A percentile compares a stretch with the other conserved stretches of the same genome.
Conservation (phyloP, 2,797 vertebrate genomes). For the Bovichtus variegatus region DNA sequence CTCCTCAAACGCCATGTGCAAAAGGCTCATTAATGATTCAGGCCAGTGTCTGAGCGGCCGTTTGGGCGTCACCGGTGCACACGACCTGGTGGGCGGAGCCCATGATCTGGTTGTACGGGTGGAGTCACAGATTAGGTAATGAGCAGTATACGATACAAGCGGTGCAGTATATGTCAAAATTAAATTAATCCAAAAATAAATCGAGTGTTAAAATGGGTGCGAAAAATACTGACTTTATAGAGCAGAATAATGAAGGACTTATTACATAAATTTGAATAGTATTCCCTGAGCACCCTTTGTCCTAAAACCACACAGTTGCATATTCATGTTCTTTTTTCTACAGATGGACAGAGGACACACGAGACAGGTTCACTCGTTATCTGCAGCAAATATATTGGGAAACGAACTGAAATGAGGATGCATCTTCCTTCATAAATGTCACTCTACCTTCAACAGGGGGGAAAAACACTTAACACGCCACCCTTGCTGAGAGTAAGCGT, state of each 20-base stretch:
- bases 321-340: constrained; percentile 3
- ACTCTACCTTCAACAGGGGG: no score
- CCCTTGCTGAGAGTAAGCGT: not conserved
- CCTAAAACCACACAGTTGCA: constrained; percentile 6
- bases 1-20: constrained; percentile 74
- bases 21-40: constrained; percentile 84
- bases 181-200: not conserved
- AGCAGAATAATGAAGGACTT: not conserved
- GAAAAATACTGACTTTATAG: not conserved
- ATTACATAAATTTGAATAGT: not conserved
- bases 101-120: not conserved
- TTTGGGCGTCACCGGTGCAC: constrained; percentile 53
- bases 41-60: constrained; percentile 65
- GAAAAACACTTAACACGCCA: not conserved
- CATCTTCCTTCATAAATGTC: not conserved
- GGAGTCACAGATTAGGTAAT: not conserved
- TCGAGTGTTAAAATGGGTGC: not conserved
- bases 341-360: constrained; percentile 25
- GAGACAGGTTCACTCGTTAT: not conserved
- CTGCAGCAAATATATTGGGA: not conserved
- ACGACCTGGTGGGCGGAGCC: constrained; percentile 54
- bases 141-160: not conserved
- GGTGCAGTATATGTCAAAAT: not conserved
- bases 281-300: not conserved
- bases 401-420: not conserved